phyloP scores from a whole-genome alignment of 2,113 vertebrate species.

The Pelmatolapia mariae region DNA sequence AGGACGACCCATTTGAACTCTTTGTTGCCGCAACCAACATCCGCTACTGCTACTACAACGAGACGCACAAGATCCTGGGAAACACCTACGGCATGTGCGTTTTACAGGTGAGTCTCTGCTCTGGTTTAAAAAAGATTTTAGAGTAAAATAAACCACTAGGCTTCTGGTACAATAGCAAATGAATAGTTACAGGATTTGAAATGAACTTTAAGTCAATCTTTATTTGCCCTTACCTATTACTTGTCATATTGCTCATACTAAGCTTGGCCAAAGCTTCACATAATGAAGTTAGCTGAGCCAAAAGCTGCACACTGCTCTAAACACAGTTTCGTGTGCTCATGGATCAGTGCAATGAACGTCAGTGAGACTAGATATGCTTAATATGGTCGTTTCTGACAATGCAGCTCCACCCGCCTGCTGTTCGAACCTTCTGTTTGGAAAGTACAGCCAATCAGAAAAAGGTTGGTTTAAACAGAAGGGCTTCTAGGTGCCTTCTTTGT shows the following conservation, averaged over 20 bases:
- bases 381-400: not conserved
- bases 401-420: not conserved
- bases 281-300: not conserved
- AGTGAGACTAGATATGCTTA: not conserved
- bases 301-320: not conserved
- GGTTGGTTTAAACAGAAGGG: not conserved
- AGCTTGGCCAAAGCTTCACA: not conserved
- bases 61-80: constrained; percentile 96
- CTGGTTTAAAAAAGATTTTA: not conserved
- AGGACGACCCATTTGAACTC: constrained; percentile 95
- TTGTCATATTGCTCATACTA: not conserved
- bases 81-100: constrained; percentile 97
- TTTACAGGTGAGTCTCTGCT: constrained; percentile 77
- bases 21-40: constrained; percentile 96
- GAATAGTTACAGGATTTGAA: not conserved
- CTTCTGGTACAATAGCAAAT: not conserved
- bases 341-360: not conserved
- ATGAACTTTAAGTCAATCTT: not conserved
- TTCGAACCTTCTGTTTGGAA: not conserved
- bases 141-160: not conserved
- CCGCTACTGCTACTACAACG: constrained; percentile 98
- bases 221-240: not conserved
- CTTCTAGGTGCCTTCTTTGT: not conserved
- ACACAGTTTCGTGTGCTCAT: not conserved
- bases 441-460: not conserved